Evolutionary conservation across 2,797 vertebrate genomes (phyloP), one percentile per base, ranked within the genome.

Genomic region (Valencia hispanica): DNA sequence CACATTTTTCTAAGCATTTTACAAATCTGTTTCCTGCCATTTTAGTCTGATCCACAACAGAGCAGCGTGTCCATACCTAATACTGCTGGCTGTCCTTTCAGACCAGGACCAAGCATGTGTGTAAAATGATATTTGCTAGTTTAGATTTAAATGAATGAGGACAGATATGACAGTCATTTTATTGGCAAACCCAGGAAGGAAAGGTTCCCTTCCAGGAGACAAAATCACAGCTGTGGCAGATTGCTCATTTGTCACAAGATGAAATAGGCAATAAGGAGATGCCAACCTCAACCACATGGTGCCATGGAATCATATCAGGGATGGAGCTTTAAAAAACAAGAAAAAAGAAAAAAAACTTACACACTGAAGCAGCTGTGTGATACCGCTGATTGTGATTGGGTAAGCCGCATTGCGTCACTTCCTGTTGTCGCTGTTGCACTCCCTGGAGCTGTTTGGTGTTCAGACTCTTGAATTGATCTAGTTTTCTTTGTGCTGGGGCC

Each of bases 11-110:
- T 41, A 65, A 65, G 39, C 36, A 10, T 65, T 65, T 65, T 65
- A 65, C 20, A 70, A 70, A 65, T 73, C 72, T 34, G 43, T 73
- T 65, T 65, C 61, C 61, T 36, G 61, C 22, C 36, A 12, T 63
- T 34, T 63, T 10, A 22, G 34, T 34, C 34, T 12, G 61, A 65
- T 12, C 34, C 36, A 11, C 10, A 25, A 25, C 61, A 25, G 34
- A 65, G 51, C 51, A 53, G 22, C 18, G 22, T 8, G 22, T 20
- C 20, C 48, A n/a, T 25, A 22, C 18, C 59, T 34, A 27, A 34
- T 34, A 2, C 0, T 18, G 32, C 27, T 9, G 20, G 34, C 32
- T 63, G 32, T 63, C 32, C 17, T 20, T 65, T 36, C 61, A 39
- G 34, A 65, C 34, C 61, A 25, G 34, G 5, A 39, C 36, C 61